phyloP scores from a whole-genome alignment of 2,888 invertebrate species.

The Phalera bucephala region DNA sequence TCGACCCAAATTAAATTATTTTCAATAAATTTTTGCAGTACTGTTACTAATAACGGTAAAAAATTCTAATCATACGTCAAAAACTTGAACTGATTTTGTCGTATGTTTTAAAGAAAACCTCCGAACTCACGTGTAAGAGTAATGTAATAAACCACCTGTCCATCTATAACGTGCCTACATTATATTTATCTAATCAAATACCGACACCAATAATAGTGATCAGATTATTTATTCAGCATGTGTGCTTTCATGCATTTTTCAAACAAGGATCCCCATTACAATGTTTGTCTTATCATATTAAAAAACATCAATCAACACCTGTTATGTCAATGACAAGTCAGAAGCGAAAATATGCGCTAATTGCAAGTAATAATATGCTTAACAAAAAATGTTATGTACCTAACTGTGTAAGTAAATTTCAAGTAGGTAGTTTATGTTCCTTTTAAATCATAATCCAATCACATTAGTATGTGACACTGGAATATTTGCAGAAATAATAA shows the following conservation, averaged over 20 bases:
- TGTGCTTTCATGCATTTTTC: background rate
- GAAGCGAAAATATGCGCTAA: constrained; percentile 5
- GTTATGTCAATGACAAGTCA: constrained; percentile 1
- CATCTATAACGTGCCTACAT: background rate
- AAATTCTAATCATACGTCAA: too few species aligned
- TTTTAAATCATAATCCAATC: constrained; percentile 48
- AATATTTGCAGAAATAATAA: constrained; percentile 68
- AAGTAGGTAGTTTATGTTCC: constrained; percentile 16
- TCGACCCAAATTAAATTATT: too few species aligned
- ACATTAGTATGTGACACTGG: constrained; percentile 56
- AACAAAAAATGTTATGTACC: constrained; percentile 14
- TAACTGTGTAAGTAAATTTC: constrained; percentile 15
- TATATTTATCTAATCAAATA: background rate
- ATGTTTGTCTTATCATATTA: background rate
- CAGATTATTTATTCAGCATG: background rate
- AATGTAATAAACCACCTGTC: background rate
- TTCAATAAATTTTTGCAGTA: too few species aligned
- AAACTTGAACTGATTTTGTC: too few species aligned
- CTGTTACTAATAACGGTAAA: too few species aligned
- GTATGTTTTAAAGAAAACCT: too few species aligned
- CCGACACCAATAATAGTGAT: background rate
- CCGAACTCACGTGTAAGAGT: too few species aligned
- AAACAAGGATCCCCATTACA: background rate
- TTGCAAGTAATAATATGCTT: background rate
- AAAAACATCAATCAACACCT: background rate